These are phyloP conservation scores for Stenoptilia bipunctidactyla DNA, from an alignment of 2,888 invertebrate species.

Conservation along the genomic window DNA sequence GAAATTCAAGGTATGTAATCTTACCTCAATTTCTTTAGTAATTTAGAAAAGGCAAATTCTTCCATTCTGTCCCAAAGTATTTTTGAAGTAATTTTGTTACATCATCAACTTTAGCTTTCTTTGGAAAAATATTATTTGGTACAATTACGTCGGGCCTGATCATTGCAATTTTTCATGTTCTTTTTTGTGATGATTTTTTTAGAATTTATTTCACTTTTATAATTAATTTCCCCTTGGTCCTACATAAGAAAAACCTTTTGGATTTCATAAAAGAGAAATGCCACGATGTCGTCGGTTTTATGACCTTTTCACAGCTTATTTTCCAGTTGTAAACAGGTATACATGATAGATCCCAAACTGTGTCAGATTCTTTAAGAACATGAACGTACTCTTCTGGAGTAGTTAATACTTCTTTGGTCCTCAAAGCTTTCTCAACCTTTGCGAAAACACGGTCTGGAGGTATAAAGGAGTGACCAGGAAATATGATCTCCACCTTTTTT, in stretches of 20 bases:
- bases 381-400: slow-evolving; percentile 4
- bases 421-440: slow-evolving; percentile 6
- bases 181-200: slow-evolving; percentile 11
- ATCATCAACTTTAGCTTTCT: slow-evolving; percentile 11
- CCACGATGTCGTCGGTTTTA: slow-evolving; percentile 7
- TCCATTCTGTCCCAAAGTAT: slow-evolving; percentile 11
- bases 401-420: slow-evolving; percentile 6
- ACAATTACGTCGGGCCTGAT: slow-evolving; percentile 9
- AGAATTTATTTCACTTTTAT: slow-evolving; percentile 8
- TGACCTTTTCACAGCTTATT: slow-evolving; percentile 5
- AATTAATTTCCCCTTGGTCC: slow-evolving; percentile 13
- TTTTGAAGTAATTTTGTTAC: slow-evolving; percentile 9
- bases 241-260: slow-evolving; percentile 7
- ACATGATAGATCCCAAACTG: slow-evolving; percentile 6
- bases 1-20: neutral
- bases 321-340: slow-evolving; percentile 15
- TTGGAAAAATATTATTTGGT: slow-evolving; percentile 11
- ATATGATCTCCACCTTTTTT: slow-evolving; percentile 11
- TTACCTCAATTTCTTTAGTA: slow-evolving; percentile 10
- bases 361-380: slow-evolving; percentile 11
- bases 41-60: slow-evolving; percentile 8
- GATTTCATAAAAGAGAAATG: neutral
- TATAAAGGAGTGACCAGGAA: slow-evolving; percentile 6
- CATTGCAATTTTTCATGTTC: slow-evolving; percentile 11
- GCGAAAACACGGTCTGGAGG: slow-evolving; percentile 4